These are phyloP conservation scores for Sebastiscus tertius DNA, from an alignment of 2,797 vertebrate species.

Conservation along the genomic window DNA sequence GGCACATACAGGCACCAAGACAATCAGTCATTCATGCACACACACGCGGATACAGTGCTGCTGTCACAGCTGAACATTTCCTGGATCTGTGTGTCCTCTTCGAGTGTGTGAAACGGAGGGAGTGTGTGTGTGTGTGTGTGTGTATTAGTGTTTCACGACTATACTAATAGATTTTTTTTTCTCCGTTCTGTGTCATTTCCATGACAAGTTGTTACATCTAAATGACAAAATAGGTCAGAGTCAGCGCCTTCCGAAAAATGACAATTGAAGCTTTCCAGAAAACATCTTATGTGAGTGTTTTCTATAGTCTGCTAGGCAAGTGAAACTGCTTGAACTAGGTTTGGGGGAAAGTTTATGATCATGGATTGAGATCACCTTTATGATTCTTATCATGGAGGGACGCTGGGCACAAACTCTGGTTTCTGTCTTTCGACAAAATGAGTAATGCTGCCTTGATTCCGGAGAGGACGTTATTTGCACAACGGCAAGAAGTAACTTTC, in stretches of 20 bases:
- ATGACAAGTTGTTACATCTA: neutral
- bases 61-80: constrained; percentile 35
- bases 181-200: neutral
- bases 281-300: neutral
- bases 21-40: constrained; percentile 29
- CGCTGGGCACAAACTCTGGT: neutral
- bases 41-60: constrained; percentile 9
- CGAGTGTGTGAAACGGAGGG: neutral
- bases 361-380: no score
- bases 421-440: neutral
- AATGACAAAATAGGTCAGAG: neutral
- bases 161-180: neutral
- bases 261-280: neutral
- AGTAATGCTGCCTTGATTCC: neutral
- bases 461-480: no score
- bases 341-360: neutral
- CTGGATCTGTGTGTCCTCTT: neutral
- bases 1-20: constrained; percentile 3
- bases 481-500: no score
- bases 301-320: neutral
- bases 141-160: neutral
- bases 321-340: neutral
- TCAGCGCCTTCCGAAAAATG: neutral
- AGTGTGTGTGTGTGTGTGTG: neutral
- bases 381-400: neutral